Evolutionary conservation across 2,888 invertebrate species (phyloP), one percentile per base, ranked within the genome.

Genomic region (Eueremaeus valkanovi): DNA sequence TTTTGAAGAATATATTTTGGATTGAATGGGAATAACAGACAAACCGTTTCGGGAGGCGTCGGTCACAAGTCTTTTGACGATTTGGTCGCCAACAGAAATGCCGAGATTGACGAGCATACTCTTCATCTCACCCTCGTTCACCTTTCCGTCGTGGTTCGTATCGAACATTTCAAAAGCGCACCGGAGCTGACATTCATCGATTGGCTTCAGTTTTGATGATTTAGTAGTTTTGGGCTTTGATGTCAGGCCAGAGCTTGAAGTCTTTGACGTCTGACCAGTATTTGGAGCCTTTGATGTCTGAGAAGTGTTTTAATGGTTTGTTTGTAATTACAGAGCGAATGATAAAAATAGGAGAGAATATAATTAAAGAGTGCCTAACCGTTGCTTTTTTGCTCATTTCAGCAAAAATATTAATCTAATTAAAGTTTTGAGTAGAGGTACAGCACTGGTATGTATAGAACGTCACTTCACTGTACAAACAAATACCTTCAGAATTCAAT

Each of bases 41-140:
- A 70, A 24, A 89, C 89, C 89, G 83, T 88, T 88, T 85, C 88
- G 88, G 84, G 90, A 90, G 76, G 90, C 90, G 81, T 89, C 89
- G 81, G 88, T 88, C 82, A 91, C 88, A 81, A 92, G 87, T 81
- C 90, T 89, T 78, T 88, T 87, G 78, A 91, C 88, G 81, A 89
- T 87, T 82, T 90, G 89, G 81, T 91, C 90, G 81, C 88, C 87
- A 81, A 91, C 88, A 81, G 89, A 87, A 80, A 92, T 90, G 81
- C 90, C 91, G 80, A 91, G 86, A 84, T 90, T 90, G 79, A 88
- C 87, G 80, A 91, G 85, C 91, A 92, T 92, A 82, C 88, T 88
- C 84, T 91, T 90, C 81, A 92, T 85, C 83, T 91, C 91, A 72
- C 87, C 88, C 0, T 89, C 88, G 72, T 89, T 90, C 79, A 91